Percentiles rank a stretch among this genome's conserved stretches.
These are phyloP conservation scores for Pollenia labialis DNA, from an alignment of 2,888 invertebrate genomes.

Conservation along the genomic window DNA sequence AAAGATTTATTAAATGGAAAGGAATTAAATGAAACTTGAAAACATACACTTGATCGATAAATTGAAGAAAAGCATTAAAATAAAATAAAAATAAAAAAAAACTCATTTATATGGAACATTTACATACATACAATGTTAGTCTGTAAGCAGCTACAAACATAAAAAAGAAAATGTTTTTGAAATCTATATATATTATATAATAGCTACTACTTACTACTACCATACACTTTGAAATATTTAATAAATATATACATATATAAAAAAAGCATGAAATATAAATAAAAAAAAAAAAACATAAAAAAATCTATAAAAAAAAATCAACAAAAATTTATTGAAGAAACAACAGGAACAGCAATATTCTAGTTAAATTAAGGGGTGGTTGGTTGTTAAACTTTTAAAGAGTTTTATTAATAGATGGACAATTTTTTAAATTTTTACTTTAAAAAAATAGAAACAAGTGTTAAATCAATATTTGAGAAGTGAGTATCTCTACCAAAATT, in stretches of 20 bases:
- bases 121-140: constrained; percentile 71
- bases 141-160: constrained; percentile 72
- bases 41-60: constrained; percentile 44
- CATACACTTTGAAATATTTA: constrained; percentile 72
- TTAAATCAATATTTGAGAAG: too few relatives aligned
- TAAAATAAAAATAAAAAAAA: constrained; percentile 41
- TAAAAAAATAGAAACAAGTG: neutral
- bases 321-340: constrained; percentile 43
- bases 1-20: constrained; percentile 45
- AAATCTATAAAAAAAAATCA: constrained; percentile 39
- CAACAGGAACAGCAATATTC: neutral
- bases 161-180: constrained; percentile 70
- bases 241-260: constrained; percentile 70
- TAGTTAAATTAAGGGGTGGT: constrained; percentile 9
- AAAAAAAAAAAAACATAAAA: constrained; percentile 59
- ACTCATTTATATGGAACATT: constrained; percentile 67
- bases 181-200: constrained; percentile 67
- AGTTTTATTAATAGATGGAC: neutral
- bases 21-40: constrained; percentile 28
- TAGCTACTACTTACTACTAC: constrained; percentile 70
- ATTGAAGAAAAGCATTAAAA: constrained; percentile 14
- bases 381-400: constrained; percentile 24
- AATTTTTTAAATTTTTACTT: neutral
- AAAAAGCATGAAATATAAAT: constrained; percentile 70
- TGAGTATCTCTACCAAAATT: too few relatives aligned